phyloP scores from a whole-genome alignment of 64 coral and sea anemone species.

The Montipora cactus region DNA sequence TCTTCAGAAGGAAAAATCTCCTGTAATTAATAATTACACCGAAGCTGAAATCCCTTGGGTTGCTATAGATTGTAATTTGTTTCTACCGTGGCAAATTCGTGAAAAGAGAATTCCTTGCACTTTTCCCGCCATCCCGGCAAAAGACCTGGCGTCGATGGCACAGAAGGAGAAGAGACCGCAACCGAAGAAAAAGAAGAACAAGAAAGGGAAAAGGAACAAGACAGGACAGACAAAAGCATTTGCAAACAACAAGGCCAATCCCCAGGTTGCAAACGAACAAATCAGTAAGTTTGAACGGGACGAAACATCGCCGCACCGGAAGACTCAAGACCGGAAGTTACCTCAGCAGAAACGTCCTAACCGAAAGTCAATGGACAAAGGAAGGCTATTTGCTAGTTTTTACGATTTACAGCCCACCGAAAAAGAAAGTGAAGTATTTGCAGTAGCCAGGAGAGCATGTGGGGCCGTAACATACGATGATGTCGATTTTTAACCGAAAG shows the following conservation, averaged over 20 bases:
- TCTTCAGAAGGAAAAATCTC: conserved; percentile 4
- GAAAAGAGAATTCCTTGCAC: conserved; percentile 79
- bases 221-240: conserved; percentile 31
- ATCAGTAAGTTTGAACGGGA: background rate
- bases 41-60: conserved; percentile 62
- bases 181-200: conserved; percentile 54
- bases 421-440: conserved; percentile 48
- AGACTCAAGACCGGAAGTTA: background rate
- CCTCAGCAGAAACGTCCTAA: background rate
- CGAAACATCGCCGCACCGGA: background rate
- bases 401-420: conserved; percentile 25
- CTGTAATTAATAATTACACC: conserved; percentile 24
- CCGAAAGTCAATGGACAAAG: background rate
- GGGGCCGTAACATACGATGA: conserved; percentile 4
- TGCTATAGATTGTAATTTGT: conserved; percentile 76
- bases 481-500: conserved; percentile 2
- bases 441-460: conserved; percentile 13
- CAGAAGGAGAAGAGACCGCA: background rate
- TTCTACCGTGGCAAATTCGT: conserved; percentile 70
- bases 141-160: conserved; percentile 5
- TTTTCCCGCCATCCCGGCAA: conserved; percentile 71
- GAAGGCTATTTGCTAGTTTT: conserved; percentile 15
- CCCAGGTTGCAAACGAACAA: background rate
- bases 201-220: conserved; percentile 66
- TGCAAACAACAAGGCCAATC: background rate